phyloP scores from a whole-genome alignment of 2,888 invertebrate species.

The Gastracanthus pulcherrimus region DNA sequence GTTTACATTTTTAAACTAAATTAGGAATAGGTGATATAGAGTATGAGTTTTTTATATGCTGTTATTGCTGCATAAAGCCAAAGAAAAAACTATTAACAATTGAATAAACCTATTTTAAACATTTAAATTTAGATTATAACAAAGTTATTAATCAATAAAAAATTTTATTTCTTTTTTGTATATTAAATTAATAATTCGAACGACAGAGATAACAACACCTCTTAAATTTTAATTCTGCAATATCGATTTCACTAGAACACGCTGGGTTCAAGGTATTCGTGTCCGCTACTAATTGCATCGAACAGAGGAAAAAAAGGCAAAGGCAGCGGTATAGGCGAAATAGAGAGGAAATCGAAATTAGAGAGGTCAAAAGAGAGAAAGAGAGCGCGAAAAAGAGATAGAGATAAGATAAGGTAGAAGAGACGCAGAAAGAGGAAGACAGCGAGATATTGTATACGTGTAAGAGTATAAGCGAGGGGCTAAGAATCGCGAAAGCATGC shows the following conservation, averaged over 20 bases:
- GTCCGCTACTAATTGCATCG: conserved; percentile 27
- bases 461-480: not conserved
- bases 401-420: not conserved
- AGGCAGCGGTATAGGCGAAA: not conserved
- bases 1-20: too few relatives aligned
- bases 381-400: not conserved
- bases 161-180: too few relatives aligned
- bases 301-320: not conserved
- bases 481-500: conserved; percentile 38
- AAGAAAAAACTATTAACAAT: too few relatives aligned
- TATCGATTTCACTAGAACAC: conserved; percentile 20
- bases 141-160: too few relatives aligned
- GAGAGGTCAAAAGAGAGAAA: not conserved
- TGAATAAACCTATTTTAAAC: too few relatives aligned
- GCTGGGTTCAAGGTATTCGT: not conserved
- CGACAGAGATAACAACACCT: not conserved
- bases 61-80: too few relatives aligned
- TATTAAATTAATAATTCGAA: too few relatives aligned
- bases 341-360: conserved; percentile 23
- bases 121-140: too few relatives aligned
- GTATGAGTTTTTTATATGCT: too few relatives aligned
- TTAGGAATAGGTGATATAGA: too few relatives aligned
- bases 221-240: conserved; percentile 15
- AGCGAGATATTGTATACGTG: not conserved
- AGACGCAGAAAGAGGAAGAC: not conserved